Percentiles rank a stretch among this genome's conserved stretches.
These are phyloP conservation scores for Coptotermes formosanus DNA, from an alignment of 1,140 invertebrate genomes.

Conservation along the genomic window DNA sequence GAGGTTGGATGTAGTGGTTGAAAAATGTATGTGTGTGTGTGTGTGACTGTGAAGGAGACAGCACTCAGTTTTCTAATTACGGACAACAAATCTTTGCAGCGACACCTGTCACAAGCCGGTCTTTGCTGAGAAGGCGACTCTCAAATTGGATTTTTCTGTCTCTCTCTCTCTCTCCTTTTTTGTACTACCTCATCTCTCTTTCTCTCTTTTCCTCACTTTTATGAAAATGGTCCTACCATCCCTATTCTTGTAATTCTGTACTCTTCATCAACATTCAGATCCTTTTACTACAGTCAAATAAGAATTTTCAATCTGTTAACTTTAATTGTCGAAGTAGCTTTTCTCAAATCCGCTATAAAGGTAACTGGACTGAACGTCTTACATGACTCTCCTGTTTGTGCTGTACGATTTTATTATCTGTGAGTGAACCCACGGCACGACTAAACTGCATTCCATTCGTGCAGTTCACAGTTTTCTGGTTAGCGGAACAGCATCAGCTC, in stretches of 20 bases:
- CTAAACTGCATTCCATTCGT: too few relatives aligned
- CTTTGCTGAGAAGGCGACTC: neutral
- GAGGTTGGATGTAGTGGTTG: neutral
- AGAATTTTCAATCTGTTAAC: too few relatives aligned
- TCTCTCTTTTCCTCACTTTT: neutral
- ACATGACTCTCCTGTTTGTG: too few relatives aligned
- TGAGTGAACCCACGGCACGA: too few relatives aligned
- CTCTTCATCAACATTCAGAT: neutral
- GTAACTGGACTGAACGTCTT: too few relatives aligned
- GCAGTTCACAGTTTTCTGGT: too few relatives aligned
- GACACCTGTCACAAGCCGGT: conserved; percentile 26
- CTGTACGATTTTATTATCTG: too few relatives aligned
- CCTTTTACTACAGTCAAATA: too few relatives aligned
- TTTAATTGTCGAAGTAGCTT: too few relatives aligned
- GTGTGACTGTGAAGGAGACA: neutral
- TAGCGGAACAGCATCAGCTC: too few relatives aligned
- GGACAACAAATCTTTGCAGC: conserved; percentile 35
- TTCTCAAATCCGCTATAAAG: too few relatives aligned
- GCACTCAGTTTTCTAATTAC: conserved; percentile 33
- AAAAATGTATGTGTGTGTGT: neutral
- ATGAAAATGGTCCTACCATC: neutral
- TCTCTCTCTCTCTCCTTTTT: neutral
- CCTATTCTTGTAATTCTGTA: neutral
- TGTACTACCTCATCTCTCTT: neutral
- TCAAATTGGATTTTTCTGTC: conserved; percentile 43